These are phyloP conservation scores for Lumbricus terrestris DNA, from an alignment of 2,888 invertebrate species.

Conservation along the genomic window DNA sequence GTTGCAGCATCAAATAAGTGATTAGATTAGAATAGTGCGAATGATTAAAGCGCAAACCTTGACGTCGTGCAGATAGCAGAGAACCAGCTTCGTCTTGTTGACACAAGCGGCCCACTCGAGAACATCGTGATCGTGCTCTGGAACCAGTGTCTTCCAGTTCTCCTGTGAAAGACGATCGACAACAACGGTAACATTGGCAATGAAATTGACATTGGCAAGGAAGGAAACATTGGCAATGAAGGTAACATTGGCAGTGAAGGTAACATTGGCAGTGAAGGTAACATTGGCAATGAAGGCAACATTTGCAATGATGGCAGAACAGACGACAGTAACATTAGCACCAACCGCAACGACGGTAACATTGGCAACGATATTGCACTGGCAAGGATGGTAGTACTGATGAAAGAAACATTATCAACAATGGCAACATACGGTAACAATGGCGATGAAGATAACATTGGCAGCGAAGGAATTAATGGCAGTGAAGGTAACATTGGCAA, in stretches of 20 bases:
- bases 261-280: no score
- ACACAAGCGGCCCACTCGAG: conserved; percentile 85
- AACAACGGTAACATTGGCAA: not conserved
- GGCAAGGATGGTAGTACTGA: no score
- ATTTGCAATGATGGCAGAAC: no score
- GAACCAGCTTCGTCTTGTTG: conserved; percentile 78
- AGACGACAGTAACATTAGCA: no score
- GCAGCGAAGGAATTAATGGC: not conserved
- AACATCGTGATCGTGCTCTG: conserved; percentile 82
- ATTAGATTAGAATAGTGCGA: no score
- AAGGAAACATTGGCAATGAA: not conserved
- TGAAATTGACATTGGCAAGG: not conserved
- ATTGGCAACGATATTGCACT: not conserved
- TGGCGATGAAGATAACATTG: not conserved
- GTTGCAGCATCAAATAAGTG: no score
- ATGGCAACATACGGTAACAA: not conserved
- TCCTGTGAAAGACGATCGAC: not conserved
- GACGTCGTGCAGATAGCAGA: conserved; percentile 89
- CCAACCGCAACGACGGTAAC: not conserved
- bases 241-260: not conserved
- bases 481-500: no score
- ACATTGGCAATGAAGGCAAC: no score
- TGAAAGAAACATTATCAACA: not conserved
- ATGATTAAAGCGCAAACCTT: conserved; percentile 67
- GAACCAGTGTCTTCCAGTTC: conserved; percentile 64